These are phyloP conservation scores for Pyrgus malvae DNA, from an alignment of 2,888 invertebrate species.

Conservation along the genomic window DNA sequence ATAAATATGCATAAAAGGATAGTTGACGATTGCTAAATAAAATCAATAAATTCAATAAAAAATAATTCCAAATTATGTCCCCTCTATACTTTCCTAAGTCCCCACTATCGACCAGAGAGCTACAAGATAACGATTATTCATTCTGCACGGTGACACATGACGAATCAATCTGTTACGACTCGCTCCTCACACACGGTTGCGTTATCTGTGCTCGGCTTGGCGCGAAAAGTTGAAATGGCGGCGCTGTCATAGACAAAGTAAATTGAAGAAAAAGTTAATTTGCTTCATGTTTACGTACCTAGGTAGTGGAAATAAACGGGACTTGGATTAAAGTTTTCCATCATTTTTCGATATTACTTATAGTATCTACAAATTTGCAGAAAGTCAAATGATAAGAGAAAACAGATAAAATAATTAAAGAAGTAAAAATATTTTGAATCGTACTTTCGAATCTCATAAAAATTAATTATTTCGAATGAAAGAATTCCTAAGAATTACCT, in stretches of 20 bases:
- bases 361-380: too few relatives aligned
- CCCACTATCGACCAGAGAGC: constrained; percentile 41
- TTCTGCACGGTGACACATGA: constrained; percentile 75
- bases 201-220: constrained; percentile 20
- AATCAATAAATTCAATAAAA: background rate
- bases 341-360: too few relatives aligned
- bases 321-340: too few relatives aligned
- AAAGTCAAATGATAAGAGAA: too few relatives aligned
- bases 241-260: constrained; percentile 15
- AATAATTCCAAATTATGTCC: constrained; percentile 22
- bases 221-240: constrained; percentile 15
- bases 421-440: too few relatives aligned
- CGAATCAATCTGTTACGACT: constrained; percentile 72
- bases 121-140: constrained; percentile 67
- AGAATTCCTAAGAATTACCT: too few relatives aligned
- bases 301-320: too few relatives aligned
- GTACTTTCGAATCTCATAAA: too few relatives aligned
- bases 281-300: constrained; percentile 5
- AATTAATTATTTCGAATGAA: too few relatives aligned
- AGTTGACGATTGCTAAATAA: too few relatives aligned
- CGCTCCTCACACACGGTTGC: constrained; percentile 41
- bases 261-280: constrained; percentile 30
- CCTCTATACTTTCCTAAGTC: constrained; percentile 43
- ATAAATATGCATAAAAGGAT: too few relatives aligned
- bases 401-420: too few relatives aligned